Conservation (phyloP, 2,888 invertebrate genomes). For the Chrysodeixis includens region DNA sequence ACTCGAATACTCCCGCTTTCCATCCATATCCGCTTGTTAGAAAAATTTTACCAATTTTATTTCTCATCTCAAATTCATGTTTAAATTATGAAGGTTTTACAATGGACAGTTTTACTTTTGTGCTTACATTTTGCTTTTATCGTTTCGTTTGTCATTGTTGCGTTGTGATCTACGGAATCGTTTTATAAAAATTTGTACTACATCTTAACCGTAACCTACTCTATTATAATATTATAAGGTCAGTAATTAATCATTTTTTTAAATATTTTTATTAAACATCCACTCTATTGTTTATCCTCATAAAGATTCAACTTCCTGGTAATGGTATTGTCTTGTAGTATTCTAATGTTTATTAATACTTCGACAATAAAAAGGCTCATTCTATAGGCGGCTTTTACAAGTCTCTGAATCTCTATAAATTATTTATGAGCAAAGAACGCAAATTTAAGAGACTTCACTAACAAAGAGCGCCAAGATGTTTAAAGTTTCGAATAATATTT, state of each 20-base stretch:
- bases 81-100: slow-evolving; percentile 12
- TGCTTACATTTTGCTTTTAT: neutral
- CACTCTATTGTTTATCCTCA: too few relatives aligned
- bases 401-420: neutral
- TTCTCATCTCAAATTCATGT: slow-evolving; percentile 23
- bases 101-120: neutral
- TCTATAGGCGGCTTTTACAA: slow-evolving; percentile 1
- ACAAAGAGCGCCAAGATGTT: neutral
- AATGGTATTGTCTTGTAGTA: slow-evolving; percentile 1
- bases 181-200: neutral
- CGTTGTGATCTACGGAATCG: neutral
- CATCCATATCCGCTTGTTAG: slow-evolving; percentile 39
- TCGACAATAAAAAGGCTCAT: neutral
- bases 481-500: slow-evolving; percentile 5
- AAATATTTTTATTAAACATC: too few relatives aligned
- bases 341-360: slow-evolving; percentile 4
- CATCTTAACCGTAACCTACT: too few relatives aligned
- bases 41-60: slow-evolving; percentile 52
- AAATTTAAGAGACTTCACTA: neutral
- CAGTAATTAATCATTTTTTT: too few relatives aligned
- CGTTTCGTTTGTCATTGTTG: neutral
- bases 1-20: slow-evolving; percentile 35
- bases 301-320: neutral
- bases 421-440: neutral
- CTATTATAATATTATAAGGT: too few relatives aligned